These are phyloP conservation scores for Heliconius nattereri DNA, from an alignment of 1,140 invertebrate genomes.

Conservation along the genomic window DNA sequence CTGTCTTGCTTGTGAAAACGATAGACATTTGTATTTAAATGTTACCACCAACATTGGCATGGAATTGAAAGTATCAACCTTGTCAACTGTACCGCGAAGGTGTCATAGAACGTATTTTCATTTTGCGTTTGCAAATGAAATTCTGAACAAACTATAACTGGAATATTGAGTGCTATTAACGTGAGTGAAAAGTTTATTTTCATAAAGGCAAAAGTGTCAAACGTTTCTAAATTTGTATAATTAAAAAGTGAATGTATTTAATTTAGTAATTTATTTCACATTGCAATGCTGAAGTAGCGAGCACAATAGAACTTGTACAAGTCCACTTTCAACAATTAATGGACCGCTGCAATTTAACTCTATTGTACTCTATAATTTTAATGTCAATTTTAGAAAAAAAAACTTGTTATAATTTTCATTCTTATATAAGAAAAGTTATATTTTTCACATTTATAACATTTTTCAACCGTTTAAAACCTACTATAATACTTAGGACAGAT, in stretches of 20 bases:
- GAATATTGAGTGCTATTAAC: neutral
- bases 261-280: neutral
- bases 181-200: constrained; percentile 4
- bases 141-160: constrained; percentile 1
- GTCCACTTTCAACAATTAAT: constrained; percentile 31
- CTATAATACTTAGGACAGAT: no score
- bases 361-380: constrained; percentile 23
- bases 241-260: neutral
- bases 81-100: neutral
- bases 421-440: neutral
- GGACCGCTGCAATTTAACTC: constrained; percentile 29
- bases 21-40: neutral
- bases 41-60: neutral
- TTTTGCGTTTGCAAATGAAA: neutral
- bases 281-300: neutral
- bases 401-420: neutral
- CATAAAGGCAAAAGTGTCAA: constrained; percentile 7
- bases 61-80: neutral
- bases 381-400: constrained; percentile 1
- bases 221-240: neutral
- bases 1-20: neutral
- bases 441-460: neutral
- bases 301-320: constrained; percentile 1
- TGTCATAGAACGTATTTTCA: neutral
- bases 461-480: no score